Evolutionary conservation across 2,888 invertebrate species (phyloP).

Genomic region (Plagiodera versicolora): DNA sequence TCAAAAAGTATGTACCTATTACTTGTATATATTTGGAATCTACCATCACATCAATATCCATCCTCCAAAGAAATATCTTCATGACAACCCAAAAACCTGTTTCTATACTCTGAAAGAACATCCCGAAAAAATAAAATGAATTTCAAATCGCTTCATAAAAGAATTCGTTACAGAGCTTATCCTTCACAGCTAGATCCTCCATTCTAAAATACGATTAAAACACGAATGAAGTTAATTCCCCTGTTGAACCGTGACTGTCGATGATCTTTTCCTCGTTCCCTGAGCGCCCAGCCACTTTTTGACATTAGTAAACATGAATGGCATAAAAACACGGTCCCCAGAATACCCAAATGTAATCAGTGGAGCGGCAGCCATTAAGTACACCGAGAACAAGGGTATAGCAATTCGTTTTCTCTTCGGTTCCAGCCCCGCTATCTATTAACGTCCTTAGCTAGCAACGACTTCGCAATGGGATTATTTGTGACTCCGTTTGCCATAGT

Average conservation of each 20-base stretch:
- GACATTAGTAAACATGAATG: slow-evolving; percentile 5
- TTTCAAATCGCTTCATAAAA: too few species aligned
- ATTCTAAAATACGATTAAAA: too few species aligned
- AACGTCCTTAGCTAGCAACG: slow-evolving; percentile 84
- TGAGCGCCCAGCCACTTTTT: background rate
- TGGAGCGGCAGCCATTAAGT: slow-evolving; percentile 20
- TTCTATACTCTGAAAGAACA: too few species aligned
- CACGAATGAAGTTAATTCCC: background rate
- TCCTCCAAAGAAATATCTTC: too few species aligned
- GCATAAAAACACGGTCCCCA: slow-evolving; percentile 15
- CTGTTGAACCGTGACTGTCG: background rate
- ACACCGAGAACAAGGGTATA: slow-evolving; percentile 21
- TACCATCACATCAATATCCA: too few species aligned
- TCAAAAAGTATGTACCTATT: too few species aligned
- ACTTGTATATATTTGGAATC: too few species aligned
- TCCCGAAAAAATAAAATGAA: too few species aligned
- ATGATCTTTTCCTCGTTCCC: background rate
- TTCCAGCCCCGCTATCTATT: slow-evolving; percentile 82
- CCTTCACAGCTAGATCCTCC: too few species aligned
- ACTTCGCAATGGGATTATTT: slow-evolving; percentile 82
- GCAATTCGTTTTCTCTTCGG: slow-evolving; percentile 28
- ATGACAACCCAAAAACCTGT: too few species aligned
- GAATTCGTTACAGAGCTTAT: too few species aligned
- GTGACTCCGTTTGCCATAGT: slow-evolving; percentile 85
- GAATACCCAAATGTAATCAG: slow-evolving; percentile 29